A percentile compares a stretch with the other conserved stretches of the same genome.
phyloP scores from a whole-genome alignment of 1,140 invertebrate genomes.

The Lepidostoma basale region DNA sequence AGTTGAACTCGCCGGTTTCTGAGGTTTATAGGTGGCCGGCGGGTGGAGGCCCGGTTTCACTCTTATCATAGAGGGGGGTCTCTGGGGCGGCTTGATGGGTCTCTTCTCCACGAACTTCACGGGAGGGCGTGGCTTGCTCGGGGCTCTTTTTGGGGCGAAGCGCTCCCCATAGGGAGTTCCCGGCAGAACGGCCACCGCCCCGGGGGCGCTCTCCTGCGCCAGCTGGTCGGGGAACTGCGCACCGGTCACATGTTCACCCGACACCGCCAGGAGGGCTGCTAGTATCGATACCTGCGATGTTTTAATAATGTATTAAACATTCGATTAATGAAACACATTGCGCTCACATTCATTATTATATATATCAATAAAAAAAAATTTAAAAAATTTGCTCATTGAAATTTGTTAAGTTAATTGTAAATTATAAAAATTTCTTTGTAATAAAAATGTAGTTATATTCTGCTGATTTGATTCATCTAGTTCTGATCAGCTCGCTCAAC shows the following conservation, averaged over 20 bases:
- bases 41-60: not conserved
- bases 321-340: too few species aligned
- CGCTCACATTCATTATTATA: too few species aligned
- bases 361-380: too few species aligned
- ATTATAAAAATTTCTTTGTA: too few species aligned
- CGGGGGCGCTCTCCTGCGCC: constrained; percentile 31
- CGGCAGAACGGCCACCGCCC: not conserved
- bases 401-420: too few species aligned
- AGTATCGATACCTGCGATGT: constrained; percentile 2
- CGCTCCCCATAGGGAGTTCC: too few species aligned
- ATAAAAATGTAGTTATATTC: too few species aligned
- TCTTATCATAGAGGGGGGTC: not conserved
- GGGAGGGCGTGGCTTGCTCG: not conserved
- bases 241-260: not conserved
- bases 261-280: not conserved
- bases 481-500: too few species aligned
- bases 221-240: constrained; percentile 33
- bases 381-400: too few species aligned
- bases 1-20: constrained; percentile 19
- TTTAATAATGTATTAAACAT: not conserved
- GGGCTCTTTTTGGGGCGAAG: constrained; percentile 11
- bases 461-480: too few species aligned
- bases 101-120: constrained; percentile 30
- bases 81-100: constrained; percentile 8
- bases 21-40: too few species aligned